Percentiles rank a stretch among this genome's conserved stretches.
phyloP scores from a whole-genome alignment of 2,888 invertebrate species.

The Pomacea canaliculata region DNA sequence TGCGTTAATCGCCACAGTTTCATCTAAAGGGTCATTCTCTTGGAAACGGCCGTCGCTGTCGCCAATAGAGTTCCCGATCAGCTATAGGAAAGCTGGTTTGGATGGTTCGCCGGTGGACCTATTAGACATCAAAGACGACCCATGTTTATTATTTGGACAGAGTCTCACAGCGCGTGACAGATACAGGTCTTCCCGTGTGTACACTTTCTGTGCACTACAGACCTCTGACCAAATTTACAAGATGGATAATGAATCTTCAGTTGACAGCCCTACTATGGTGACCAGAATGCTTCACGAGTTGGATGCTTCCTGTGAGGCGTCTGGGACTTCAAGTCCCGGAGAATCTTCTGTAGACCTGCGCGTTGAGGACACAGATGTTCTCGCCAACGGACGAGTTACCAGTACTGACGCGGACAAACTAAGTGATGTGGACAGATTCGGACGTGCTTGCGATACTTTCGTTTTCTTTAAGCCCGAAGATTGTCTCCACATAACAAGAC shows the following conservation, averaged over 20 bases:
- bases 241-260: not conserved
- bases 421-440: too few species aligned
- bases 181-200: too few species aligned
- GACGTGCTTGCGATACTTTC: constrained; percentile 1
- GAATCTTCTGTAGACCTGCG: not conserved
- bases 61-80: not conserved
- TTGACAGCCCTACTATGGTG: not conserved
- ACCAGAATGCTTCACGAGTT: not conserved
- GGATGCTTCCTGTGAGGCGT: not conserved
- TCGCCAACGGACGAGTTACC: too few species aligned
- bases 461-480: not conserved
- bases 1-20: not conserved
- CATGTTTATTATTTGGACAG: too few species aligned
- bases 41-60: not conserved
- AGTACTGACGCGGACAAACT: too few species aligned
- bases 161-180: too few species aligned
- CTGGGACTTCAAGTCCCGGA: not conserved
- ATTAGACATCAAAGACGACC: too few species aligned
- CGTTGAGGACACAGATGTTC: too few species aligned
- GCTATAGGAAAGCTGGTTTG: too few species aligned
- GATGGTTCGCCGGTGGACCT: too few species aligned
- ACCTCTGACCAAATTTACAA: not conserved
- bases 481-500: too few species aligned
- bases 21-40: too few species aligned
- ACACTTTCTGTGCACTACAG: not conserved